Base-by-base conservation (phyloP, 1,140 invertebrate genomes). In the Sweltsa coloradensis region DNA sequence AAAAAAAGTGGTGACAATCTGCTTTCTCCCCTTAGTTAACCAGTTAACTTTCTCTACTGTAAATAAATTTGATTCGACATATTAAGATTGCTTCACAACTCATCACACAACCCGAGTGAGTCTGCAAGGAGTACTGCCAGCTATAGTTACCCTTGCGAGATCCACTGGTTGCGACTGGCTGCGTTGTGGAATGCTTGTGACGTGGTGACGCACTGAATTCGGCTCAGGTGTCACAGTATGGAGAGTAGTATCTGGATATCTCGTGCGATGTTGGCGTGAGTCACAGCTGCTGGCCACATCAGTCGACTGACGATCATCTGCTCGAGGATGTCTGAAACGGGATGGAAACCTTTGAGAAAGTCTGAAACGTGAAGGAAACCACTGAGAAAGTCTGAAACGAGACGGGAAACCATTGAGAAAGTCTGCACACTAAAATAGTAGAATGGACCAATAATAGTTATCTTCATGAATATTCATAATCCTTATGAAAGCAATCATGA, bases 141-240 rank as follows among this genome's bases (percentile, higher is more conserved):
- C n/a, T 31, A 31, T 11, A 16, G 19, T 34, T 45, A 57, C 56
- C 47, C 58, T 51, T 27, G 56, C 54, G 7, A 54, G 45, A 41
- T 58, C 52, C 34, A 51, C 49, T 23, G 54, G 54, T 34, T 57
- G 56, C 4, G 51, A 60, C 56, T 36, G 55, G 54, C 64, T 67
- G 41, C 58, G 53, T 19, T 25, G 45, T 19, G 45, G 45, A 13
- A 36, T 21, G 4, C 37, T 3, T 25, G 13, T 2, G 16, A 25
- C 16, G n/a, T n/a, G 44, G 14, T n/a, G 21, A 11, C 18, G 19
- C 26, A 18, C 26, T 2, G 24, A 9, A n/a, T n/a, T n/a, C 19
- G 26, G 42, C 11, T 25, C 24, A 3, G 42, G 42, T 25, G 23
- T 42, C 21, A 16, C 24, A 2, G 21, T 22, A 2, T 22, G 42